Percentiles rank a stretch among this genome's conserved stretches.
Conservation (phyloP, 2,113 vertebrate genomes). For the Spea bombifrons region DNA sequence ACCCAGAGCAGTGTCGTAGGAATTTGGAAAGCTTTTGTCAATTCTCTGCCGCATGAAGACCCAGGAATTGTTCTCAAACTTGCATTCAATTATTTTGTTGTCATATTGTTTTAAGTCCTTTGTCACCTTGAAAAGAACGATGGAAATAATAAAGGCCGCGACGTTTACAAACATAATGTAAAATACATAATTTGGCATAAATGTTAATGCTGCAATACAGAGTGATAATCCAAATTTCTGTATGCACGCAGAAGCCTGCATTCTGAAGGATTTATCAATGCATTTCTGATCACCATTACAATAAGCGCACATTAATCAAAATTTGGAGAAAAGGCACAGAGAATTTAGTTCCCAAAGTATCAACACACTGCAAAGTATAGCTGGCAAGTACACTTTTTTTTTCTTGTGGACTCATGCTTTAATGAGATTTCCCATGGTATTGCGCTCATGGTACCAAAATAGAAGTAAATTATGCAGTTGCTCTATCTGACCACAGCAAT, state of each 20-base stretch:
- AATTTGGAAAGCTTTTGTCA: conserved; percentile 99
- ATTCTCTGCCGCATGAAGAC: conserved; percentile 95
- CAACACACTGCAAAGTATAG: too few species aligned
- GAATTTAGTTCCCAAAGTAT: too few species aligned
- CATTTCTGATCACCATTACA: conserved; percentile 6
- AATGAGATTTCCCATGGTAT: conserved; percentile 43
- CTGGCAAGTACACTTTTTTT: background rate
- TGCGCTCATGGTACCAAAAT: conserved; percentile 52
- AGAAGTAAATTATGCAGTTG: conserved; percentile 56
- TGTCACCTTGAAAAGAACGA: conserved; percentile 72
- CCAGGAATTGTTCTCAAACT: conserved; percentile 92
- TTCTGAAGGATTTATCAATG: background rate
- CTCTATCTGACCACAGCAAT: conserved; percentile 57
- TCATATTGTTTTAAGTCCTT: conserved; percentile 95
- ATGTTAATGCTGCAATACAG: background rate
- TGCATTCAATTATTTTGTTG: conserved; percentile 99
- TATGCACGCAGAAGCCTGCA: background rate
- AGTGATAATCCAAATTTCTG: background rate
- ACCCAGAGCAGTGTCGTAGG: conserved; percentile 96
- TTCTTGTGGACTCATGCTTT: background rate
- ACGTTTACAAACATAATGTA: too few species aligned
- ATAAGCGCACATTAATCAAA: conserved; percentile 1
- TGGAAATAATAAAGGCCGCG: too few species aligned
- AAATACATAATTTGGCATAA: too few species aligned
- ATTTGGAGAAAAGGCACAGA: background rate